Base-by-base conservation (phyloP, 2,113 vertebrate genomes). In the Psettodes erumei region DNA sequence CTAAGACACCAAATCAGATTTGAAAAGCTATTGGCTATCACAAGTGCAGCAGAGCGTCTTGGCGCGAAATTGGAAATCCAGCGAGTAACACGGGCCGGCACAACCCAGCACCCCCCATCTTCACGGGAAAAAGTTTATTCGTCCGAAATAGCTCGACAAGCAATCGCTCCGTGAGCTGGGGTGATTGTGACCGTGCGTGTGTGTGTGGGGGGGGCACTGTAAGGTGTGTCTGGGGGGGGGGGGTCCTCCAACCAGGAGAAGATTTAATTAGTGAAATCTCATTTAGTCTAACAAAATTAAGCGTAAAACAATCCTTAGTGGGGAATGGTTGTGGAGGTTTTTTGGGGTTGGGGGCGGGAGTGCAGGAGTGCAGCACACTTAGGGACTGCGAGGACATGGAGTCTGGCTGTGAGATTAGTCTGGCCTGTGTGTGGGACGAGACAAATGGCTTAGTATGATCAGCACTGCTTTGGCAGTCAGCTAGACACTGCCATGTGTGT, bases 241-340 rank as follows among this genome's bases (percentile, higher is more conserved):
- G 68, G 75, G 94, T 90, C 93, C 92, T 95, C 95, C 91, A 91
- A 94, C 95, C 89, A 93, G 94, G 95, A 96, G 95, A 93, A 97
- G 96, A 98, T 98, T 97, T 98, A 97, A 99, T 99, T 98, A 97
- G 96, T 63, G 89, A 97, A 97, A 98, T 98, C 96, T 97, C 95
- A 96, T 98, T 98, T 98, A 95, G 95, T 94, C 95, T 96, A 98
- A 98, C 94, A 94, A 96, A 98, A 98, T 98, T 97, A 98, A 95
- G 95, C 91, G 93, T 96, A 97, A 97, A 96, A 96, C 96, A 97
- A 96, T 97, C 95, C 95, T 92, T 95, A 90, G 95, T 95, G 93
- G 96, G 96, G 95, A 96, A 95, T 79, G 40, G 2, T 58, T 66
- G 72, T 78, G 71, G 68, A 73, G 64, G 82, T 79, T 48, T 48